phyloP scores from a whole-genome alignment of 1,140 invertebrate species.

The Frieseomelitta varia region DNA sequence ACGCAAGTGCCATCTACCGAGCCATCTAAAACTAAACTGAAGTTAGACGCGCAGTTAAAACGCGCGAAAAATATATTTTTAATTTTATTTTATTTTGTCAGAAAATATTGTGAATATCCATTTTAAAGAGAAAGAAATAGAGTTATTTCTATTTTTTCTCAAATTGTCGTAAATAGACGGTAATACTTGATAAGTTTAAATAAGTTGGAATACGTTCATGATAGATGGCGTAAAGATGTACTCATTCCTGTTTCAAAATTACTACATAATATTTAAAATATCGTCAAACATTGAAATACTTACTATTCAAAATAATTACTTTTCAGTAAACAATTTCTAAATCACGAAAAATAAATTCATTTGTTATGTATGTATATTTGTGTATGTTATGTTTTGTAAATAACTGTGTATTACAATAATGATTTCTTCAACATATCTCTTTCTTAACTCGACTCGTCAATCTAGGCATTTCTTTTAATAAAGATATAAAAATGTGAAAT shows the following conservation, averaged over 20 bases:
- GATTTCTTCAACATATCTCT: not conserved
- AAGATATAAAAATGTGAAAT: not conserved
- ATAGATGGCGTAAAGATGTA: slow-evolving; percentile 22
- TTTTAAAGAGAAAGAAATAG: not conserved
- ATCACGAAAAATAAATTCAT: not conserved
- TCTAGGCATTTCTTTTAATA: not conserved
- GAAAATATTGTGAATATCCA: not conserved
- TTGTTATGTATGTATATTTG: not conserved
- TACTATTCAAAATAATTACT: not conserved
- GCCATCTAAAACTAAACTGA: not conserved
- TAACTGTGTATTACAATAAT: not conserved
- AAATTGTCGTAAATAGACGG: not conserved
- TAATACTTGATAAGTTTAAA: not conserved
- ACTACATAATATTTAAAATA: not conserved
- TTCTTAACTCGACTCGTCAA: not conserved
- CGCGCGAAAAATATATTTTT: not conserved
- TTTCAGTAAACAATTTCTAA: not conserved
- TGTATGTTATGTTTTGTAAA: not conserved
- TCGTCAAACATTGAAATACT: not conserved
- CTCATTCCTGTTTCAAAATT: not conserved
- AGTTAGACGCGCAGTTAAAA: no score
- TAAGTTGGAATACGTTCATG: not conserved
- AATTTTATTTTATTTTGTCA: not conserved
- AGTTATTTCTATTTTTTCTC: no score
- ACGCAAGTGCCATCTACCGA: not conserved